Evolutionary conservation across 2,797 vertebrate species (phyloP), one percentile per base, ranked within the genome.

Genomic region (Enteromius fasciolatus): DNA sequence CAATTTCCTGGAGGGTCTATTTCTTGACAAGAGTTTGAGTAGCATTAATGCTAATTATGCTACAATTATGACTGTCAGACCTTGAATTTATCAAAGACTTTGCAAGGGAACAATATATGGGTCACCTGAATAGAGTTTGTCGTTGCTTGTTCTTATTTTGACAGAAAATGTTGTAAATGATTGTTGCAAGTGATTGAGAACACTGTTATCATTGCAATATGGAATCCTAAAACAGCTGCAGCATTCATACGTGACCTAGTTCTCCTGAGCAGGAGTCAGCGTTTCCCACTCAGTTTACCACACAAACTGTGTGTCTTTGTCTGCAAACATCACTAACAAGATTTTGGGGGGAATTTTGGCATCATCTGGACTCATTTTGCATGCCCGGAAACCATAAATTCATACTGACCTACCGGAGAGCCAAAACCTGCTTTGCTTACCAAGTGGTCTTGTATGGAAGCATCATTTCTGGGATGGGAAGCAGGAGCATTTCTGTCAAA

Each of bases 341-440:
- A 41, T 31, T 79, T 44, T 11, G 3, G 1, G 12, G 0, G 61
- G n/a, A 36, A 12, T n/a, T 61, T 59, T 59, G 52, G 78, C 52
- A n/a, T 46, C n/a, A 15, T 59, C 31, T 28, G 41, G 33, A 79
- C 17, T 79, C 63, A 67, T 31, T 80, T 31, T 70, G 44, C 12
- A 73, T 52, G 70, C 25, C 52, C 12, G 3, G 23, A 54, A 69
- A 28, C 50, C 17, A 68, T 70, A 25, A 69, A 44, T 80, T 80
- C 66, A 59, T 57, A 57, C 4, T 7, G 69, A 1, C 15, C 39
- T 52, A 5, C 14, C 46, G 3, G 52, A 28, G 39, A 10, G 10
- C 41, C 10, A 31, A 77, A 64, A 23, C 12, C 18, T 15, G 3
- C 66, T 57, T 36, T 20, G 11, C 18, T 57, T 36, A 15, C n/a